A percentile compares a stretch with the other conserved stretches of the same genome.
Evolutionary conservation across 1,140 invertebrate genomes (phyloP).

Genomic region (Asbolus verrucosus): DNA sequence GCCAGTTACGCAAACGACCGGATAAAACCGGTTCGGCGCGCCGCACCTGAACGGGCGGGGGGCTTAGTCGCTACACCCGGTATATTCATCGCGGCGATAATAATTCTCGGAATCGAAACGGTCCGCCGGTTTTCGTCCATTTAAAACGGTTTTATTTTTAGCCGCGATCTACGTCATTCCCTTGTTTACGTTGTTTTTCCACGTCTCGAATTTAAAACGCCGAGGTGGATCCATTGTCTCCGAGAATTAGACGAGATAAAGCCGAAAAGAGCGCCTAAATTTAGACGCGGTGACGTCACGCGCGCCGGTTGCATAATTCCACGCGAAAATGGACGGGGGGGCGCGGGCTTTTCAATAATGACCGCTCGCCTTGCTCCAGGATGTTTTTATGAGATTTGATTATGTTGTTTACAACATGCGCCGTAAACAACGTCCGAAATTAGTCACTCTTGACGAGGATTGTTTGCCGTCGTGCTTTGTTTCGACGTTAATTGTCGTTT

Average conservation of each 20-base stretch:
- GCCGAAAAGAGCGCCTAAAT: neutral
- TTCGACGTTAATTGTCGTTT: constrained; percentile 37
- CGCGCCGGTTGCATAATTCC: constrained; percentile 8
- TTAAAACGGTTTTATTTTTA: constrained; percentile 29
- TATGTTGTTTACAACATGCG: constrained; percentile 45
- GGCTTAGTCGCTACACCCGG: too few relatives aligned
- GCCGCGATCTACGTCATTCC: neutral
- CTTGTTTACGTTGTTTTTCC: constrained; percentile 21
- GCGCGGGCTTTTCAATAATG: neutral
- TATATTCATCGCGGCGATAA: too few relatives aligned
- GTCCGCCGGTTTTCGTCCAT: too few relatives aligned
- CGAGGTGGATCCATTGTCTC: constrained; percentile 15
- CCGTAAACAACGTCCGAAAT: constrained; percentile 45
- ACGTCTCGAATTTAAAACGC: constrained; percentile 8
- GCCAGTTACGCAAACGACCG: too few relatives aligned
- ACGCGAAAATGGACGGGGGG: neutral
- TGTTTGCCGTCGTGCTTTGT: constrained; percentile 37
- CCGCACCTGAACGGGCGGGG: too few relatives aligned
- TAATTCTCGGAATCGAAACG: constrained; percentile 4
- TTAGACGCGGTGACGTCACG: neutral
- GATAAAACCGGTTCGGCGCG: neutral
- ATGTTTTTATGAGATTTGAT: constrained; percentile 46
- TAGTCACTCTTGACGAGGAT: constrained; percentile 42
- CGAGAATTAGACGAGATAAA: constrained; percentile 1
- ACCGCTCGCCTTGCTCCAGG: constrained; percentile 21